Percentiles rank a stretch among this genome's conserved stretches.
These are phyloP conservation scores for Schizotus pectinicornis DNA, from an alignment of 2,888 invertebrate species.

Conservation along the genomic window DNA sequence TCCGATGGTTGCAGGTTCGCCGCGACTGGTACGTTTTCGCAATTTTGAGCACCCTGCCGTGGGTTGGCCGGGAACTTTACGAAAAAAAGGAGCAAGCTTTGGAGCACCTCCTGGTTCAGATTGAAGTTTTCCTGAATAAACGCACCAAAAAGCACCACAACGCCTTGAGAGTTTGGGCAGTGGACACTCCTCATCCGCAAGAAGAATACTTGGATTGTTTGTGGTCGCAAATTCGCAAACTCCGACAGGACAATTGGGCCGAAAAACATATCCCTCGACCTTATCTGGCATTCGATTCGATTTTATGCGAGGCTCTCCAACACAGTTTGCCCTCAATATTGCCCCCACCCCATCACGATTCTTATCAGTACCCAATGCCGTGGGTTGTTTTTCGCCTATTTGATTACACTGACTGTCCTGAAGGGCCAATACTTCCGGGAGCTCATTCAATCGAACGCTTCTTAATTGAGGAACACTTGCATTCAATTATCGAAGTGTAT, in stretches of 20 bases:
- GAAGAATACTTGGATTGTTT: constrained; percentile 96
- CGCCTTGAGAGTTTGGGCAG: constrained; percentile 91
- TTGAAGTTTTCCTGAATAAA: constrained; percentile 92
- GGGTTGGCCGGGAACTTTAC: constrained; percentile 95
- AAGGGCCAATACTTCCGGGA: constrained; percentile 89
- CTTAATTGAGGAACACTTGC: constrained; percentile 95
- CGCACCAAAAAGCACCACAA: constrained; percentile 92
- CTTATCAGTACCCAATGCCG: constrained; percentile 91
- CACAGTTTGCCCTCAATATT: constrained; percentile 91
- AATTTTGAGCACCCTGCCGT: constrained; percentile 90
- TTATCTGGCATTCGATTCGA: constrained; percentile 94
- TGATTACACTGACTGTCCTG: constrained; percentile 98
- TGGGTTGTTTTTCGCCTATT: constrained; percentile 95
- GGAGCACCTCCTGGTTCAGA: constrained; percentile 86
- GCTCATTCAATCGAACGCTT: constrained; percentile 97
- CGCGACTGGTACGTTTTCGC: constrained; percentile 86
- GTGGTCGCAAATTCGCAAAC: constrained; percentile 92
- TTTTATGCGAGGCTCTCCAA: constrained; percentile 93
- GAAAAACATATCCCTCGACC: constrained; percentile 96
- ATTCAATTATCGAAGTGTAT: constrained; percentile 89
- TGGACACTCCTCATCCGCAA: constrained; percentile 94
- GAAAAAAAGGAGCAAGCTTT: constrained; percentile 96
- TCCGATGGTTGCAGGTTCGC: constrained; percentile 58
- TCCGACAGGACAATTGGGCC: constrained; percentile 94
- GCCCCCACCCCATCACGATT: constrained; percentile 92